Evolutionary conservation across 2,113 vertebrate genomes (phyloP).

Genomic region (Grammomys dolichurus): DNA sequence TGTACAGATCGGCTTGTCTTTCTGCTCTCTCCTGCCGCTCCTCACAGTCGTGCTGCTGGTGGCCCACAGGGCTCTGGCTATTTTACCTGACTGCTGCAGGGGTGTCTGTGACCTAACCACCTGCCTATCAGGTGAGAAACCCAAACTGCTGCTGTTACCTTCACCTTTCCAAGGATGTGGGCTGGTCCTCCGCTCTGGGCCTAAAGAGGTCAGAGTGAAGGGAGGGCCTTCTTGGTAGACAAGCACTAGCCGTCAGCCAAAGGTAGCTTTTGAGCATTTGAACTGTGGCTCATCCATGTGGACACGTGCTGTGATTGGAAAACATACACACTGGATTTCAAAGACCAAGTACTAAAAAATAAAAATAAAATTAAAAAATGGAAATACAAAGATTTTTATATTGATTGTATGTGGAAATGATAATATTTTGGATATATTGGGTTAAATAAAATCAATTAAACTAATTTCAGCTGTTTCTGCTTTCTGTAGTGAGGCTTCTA

Average conservation of each 20-base stretch:
- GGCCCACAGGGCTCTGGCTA: background rate
- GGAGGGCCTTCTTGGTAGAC: background rate
- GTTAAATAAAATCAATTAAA: constrained; percentile 67
- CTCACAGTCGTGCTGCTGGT: background rate
- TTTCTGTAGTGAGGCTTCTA: background rate
- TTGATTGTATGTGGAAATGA: constrained; percentile 53
- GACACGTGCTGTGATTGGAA: background rate
- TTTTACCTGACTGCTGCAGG: background rate
- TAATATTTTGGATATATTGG: constrained; percentile 55
- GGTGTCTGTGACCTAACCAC: background rate
- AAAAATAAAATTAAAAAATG: background rate
- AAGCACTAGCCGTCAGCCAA: background rate
- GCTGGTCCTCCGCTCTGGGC: background rate
- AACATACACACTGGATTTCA: background rate
- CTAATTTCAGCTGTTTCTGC: background rate
- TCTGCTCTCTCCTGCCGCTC: background rate
- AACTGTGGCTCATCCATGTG: background rate
- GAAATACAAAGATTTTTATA: constrained; percentile 40
- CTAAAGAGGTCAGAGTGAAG: background rate
- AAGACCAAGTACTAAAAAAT: constrained; percentile 11
- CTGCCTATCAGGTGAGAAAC: background rate
- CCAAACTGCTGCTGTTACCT: background rate
- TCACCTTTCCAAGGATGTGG: background rate
- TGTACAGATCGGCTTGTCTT: background rate
- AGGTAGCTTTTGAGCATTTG: background rate